Base-by-base conservation (phyloP, 2,113 vertebrate species). In the Rattus rattus region DNA sequence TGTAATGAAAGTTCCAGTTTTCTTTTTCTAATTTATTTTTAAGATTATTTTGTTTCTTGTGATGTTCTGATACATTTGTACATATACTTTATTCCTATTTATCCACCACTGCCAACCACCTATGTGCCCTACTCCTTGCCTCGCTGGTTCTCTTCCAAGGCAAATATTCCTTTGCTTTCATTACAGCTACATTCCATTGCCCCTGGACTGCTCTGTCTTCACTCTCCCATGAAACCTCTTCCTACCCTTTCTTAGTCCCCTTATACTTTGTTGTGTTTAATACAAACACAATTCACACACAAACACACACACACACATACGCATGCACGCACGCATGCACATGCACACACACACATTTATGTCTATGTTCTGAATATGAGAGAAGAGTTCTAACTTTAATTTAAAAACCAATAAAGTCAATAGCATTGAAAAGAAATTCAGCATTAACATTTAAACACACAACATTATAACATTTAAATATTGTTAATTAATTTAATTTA, bases 381-480 rank as follows among this genome's bases (percentile, higher is more conserved):
- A 19, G 26, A 36, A 5, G 30, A 5, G 0, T n/a, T 77, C 39
- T 56, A n/a, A 24, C 91, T 96, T 94, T 88, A 96, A 86, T 54
- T 39, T 70, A 14, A 79, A 96, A 30, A 67, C 30, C 13, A 87
- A 61, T 73, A 4, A 54, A 30, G 65, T 4, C 2, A 2, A 22
- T 0, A 39, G 0, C 19, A 92, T 5, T 94, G 1, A 73, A 94
- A 90, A 47, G 22, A 86, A 77, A 85, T 19, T 24, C 26, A 69
- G 19, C 59, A 20, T 59, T 90, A 54, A 61, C 61, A n/a, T n/a
- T n/a, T n/a, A n/a, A n/a, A n/a, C n/a, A n/a, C n/a, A n/a, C n/a
- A n/a, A n/a, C n/a, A n/a, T n/a, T n/a, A n/a, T n/a, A n/a, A n/a
- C n/a, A n/a, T n/a, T n/a, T n/a, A n/a, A n/a, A n/a, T n/a, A n/a